A percentile compares a stretch with the other conserved stretches of the same genome.
phyloP scores from a whole-genome alignment of 2,113 vertebrate genomes.

The Pseudorectes ferrugineus region DNA sequence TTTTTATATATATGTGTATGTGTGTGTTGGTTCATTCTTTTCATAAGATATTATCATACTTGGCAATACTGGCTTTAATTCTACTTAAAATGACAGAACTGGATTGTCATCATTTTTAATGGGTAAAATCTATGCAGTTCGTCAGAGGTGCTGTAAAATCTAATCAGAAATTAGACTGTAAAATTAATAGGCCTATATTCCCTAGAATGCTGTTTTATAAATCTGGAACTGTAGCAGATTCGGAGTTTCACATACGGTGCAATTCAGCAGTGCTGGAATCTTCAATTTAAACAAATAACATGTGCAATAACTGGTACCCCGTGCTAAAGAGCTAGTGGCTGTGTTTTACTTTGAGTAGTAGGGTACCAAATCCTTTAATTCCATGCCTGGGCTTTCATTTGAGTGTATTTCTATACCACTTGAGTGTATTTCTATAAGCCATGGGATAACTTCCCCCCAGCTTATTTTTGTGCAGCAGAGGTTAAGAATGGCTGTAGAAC shows the following conservation, averaged over 20 bases:
- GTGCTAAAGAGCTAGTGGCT: not conserved
- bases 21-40: not conserved
- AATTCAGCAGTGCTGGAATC: not conserved
- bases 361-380: not conserved
- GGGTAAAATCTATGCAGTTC: conserved; percentile 46
- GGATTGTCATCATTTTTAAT: conserved; percentile 65
- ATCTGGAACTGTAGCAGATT: conserved; percentile 41
- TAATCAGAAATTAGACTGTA: conserved; percentile 71
- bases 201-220: conserved; percentile 20
- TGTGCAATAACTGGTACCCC: not conserved
- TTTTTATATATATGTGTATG: fast-evolving
- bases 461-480: not conserved
- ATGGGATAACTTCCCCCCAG: not conserved
- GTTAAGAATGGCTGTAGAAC: not conserved
- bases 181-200: conserved; percentile 71
- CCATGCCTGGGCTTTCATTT: not conserved
- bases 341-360: not conserved
- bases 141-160: conserved; percentile 64
- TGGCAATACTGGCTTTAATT: conserved; percentile 70
- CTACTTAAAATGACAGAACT: conserved; percentile 73
- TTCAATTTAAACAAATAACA: conserved; percentile 39
- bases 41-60: conserved; percentile 51
- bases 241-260: not conserved
- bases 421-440: not conserved
- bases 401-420: not conserved